These are phyloP conservation scores for Drosophila sucinea DNA, from an alignment of 1,140 invertebrate species.

Conservation along the genomic window DNA sequence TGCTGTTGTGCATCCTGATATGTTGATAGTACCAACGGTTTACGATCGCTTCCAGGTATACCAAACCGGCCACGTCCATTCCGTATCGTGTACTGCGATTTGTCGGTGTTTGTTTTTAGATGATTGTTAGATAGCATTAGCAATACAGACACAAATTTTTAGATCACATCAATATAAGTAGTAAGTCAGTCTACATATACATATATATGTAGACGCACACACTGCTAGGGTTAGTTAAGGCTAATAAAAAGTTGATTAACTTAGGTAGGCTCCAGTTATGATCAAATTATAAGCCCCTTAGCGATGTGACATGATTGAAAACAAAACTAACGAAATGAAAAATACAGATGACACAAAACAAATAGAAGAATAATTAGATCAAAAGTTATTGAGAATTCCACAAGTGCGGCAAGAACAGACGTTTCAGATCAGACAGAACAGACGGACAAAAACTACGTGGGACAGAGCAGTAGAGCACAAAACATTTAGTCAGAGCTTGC, in stretches of 20 bases:
- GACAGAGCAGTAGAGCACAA: background rate
- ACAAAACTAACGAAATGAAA: background rate
- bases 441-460: background rate
- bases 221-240: background rate
- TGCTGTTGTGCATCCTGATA: constrained; percentile 98
- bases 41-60: constrained; percentile 92
- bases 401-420: background rate
- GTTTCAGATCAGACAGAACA: background rate
- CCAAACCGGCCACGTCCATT: constrained; percentile 88
- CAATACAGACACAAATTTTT: background rate
- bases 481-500: constrained; percentile 5
- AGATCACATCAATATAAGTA: no score
- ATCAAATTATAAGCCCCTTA: constrained; percentile 2
- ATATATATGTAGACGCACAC: background rate
- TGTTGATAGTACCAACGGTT: constrained; percentile 96
- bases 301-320: background rate
- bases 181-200: background rate
- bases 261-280: background rate
- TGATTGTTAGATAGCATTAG: background rate
- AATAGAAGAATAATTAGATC: background rate
- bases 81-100: constrained; percentile 86
- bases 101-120: background rate
- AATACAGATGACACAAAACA: background rate
- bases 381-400: background rate
- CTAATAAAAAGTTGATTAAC: constrained; percentile 6